Evolutionary conservation across 2,113 vertebrate genomes (phyloP).

Genomic region (Oncorhynchus masou): DNA sequence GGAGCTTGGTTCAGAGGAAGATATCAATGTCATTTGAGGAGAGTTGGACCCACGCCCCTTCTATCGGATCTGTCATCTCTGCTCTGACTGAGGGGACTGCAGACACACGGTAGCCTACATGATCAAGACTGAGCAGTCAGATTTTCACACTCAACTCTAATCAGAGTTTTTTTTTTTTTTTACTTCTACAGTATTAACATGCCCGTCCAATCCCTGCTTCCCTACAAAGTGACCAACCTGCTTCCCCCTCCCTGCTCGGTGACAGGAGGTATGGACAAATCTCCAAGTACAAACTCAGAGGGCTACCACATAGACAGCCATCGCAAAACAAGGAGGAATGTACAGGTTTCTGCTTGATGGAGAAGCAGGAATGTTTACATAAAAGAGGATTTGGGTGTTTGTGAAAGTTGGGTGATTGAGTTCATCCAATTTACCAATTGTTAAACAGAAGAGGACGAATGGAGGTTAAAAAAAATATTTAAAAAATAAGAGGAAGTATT

Average conservation of each 20-base stretch:
- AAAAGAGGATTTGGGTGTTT: background rate
- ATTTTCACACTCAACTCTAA: background rate
- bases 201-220: background rate
- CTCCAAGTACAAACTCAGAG: no score
- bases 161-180: background rate
- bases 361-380: background rate
- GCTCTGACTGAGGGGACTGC: background rate
- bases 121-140: background rate
- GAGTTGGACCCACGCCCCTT: constrained; percentile 10
- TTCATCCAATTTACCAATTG: no score
- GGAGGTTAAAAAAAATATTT: no score
- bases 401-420: no score
- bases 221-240: background rate
- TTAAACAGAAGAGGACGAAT: no score
- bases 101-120: background rate
- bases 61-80: background rate
- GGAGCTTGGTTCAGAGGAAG: constrained; percentile 30
- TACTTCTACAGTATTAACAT: background rate
- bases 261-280: background rate
- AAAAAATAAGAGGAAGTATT: background rate
- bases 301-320: no score
- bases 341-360: background rate
- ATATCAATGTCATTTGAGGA: constrained; percentile 50
- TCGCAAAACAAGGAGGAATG: background rate
- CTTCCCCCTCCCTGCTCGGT: background rate